These are phyloP conservation scores for Antheraea pernyi DNA, from an alignment of 1,140 invertebrate species.

Conservation along the genomic window DNA sequence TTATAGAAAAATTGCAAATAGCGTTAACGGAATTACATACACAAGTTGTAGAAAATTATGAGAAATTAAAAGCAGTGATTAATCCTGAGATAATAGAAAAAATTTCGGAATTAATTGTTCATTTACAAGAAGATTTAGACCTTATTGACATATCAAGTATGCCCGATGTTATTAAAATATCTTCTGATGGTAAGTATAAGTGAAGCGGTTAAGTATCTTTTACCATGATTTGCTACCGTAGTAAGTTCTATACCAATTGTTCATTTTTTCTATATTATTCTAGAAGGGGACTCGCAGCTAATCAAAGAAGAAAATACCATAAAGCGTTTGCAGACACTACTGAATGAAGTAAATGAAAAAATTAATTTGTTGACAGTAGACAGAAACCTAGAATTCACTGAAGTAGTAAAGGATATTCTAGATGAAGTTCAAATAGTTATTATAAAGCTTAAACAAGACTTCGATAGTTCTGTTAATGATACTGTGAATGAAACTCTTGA, in stretches of 20 bases:
- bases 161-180: not conserved
- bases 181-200: not conserved
- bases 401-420: slow-evolving; percentile 49
- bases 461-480: slow-evolving; percentile 49
- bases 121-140: slow-evolving; percentile 23
- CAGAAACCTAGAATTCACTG: slow-evolving; percentile 36
- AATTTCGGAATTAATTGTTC: slow-evolving; percentile 26
- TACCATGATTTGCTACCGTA: not conserved
- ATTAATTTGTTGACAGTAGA: slow-evolving; percentile 32
- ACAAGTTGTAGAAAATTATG: slow-evolving; percentile 23
- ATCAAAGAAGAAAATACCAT: slow-evolving; percentile 34
- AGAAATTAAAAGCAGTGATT: slow-evolving; percentile 17
- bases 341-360: slow-evolving; percentile 50
- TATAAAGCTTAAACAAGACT: slow-evolving; percentile 62
- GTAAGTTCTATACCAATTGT: not conserved
- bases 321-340: slow-evolving; percentile 41
- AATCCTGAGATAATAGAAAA: slow-evolving; percentile 19
- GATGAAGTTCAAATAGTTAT: slow-evolving; percentile 69
- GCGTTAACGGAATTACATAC: slow-evolving; percentile 21
- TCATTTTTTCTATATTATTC: not conserved
- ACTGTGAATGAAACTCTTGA: slow-evolving; percentile 69
- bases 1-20: slow-evolving; percentile 23
- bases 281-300: not conserved
- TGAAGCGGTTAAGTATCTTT: not conserved
- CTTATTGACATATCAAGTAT: not conserved